Conservation (phyloP, 2,113 vertebrate species). For the Dromiciops gliroides region DNA sequence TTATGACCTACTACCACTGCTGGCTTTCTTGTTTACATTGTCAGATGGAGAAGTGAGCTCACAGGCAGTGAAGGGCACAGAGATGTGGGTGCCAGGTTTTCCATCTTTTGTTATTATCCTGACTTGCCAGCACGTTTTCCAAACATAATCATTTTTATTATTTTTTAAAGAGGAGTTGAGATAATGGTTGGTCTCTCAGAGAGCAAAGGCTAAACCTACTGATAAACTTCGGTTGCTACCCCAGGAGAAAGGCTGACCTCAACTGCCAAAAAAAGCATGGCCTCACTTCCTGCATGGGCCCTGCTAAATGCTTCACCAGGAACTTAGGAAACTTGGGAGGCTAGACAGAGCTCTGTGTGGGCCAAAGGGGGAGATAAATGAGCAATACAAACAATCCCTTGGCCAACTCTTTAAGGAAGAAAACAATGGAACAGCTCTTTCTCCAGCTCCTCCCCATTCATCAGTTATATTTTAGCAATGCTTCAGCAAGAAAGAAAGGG, state of each 20-base stretch:
- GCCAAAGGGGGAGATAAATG: not conserved
- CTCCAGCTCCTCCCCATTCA: not conserved
- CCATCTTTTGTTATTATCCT: conserved; percentile 74
- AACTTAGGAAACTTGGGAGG: not conserved
- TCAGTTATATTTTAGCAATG: not conserved
- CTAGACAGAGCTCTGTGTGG: conserved; percentile 7
- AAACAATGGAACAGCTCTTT: conserved; percentile 7
- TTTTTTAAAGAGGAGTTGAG: conserved; percentile 71
- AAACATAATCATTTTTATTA: conserved; percentile 57
- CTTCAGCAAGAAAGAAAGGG: not conserved
- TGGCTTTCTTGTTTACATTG: not conserved
- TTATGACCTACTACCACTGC: not conserved
- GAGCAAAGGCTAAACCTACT: conserved; percentile 81
- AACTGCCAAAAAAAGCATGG: conserved; percentile 72
- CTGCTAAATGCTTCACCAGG: conserved; percentile 7
- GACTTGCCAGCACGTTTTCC: conserved; percentile 47
- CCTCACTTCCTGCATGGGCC: conserved; percentile 59
- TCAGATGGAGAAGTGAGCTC: not conserved
- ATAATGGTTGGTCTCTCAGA: conserved; percentile 71
- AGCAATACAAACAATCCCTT: not conserved
- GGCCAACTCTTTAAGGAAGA: conserved; percentile 1
- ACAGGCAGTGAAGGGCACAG: not conserved
- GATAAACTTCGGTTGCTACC: conserved; percentile 76
- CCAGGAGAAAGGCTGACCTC: conserved; percentile 46
- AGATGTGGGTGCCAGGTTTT: not conserved